Percentiles rank a stretch among this genome's conserved stretches.
Evolutionary conservation across 2,888 invertebrate species (phyloP).

Genomic region (Drosophila lutescens): DNA sequence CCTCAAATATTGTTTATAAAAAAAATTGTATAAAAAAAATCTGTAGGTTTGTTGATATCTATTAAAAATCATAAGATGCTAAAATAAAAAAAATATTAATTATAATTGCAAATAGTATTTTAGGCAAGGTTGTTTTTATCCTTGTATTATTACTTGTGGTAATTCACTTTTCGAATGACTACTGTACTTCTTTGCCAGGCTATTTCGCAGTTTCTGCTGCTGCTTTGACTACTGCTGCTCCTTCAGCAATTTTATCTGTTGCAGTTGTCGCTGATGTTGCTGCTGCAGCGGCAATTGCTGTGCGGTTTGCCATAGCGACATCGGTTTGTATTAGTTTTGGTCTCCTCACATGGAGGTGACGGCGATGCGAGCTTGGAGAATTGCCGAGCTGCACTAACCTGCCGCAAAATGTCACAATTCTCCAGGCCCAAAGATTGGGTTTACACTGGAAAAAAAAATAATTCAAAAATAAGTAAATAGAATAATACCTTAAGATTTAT

Average conservation of each 20-base stretch:
- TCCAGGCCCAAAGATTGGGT: slow-evolving; percentile 6
- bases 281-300: slow-evolving; percentile 66
- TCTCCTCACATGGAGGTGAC: slow-evolving; percentile 8
- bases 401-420: slow-evolving; percentile 72
- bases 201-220: slow-evolving; percentile 7
- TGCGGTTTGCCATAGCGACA: slow-evolving; percentile 51
- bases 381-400: slow-evolving; percentile 41
- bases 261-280: slow-evolving; percentile 2
- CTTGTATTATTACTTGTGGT: too few species aligned
- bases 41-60: too few species aligned
- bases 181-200: slow-evolving; percentile 12
- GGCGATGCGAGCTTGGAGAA: background rate
- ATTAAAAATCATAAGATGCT: background rate
- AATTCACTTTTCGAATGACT: background rate
- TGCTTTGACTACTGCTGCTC: slow-evolving; percentile 21
- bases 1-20: background rate
- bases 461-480: too few species aligned
- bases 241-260: slow-evolving; percentile 14
- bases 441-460: background rate
- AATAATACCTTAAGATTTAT: too few species aligned
- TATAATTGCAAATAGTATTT: too few species aligned
- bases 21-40: too few species aligned
- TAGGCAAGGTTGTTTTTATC: too few species aligned
- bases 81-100: background rate
- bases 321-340: slow-evolving; percentile 1